Conservation (phyloP, 2,888 invertebrate species). For the Lomographa bimaculata region DNA sequence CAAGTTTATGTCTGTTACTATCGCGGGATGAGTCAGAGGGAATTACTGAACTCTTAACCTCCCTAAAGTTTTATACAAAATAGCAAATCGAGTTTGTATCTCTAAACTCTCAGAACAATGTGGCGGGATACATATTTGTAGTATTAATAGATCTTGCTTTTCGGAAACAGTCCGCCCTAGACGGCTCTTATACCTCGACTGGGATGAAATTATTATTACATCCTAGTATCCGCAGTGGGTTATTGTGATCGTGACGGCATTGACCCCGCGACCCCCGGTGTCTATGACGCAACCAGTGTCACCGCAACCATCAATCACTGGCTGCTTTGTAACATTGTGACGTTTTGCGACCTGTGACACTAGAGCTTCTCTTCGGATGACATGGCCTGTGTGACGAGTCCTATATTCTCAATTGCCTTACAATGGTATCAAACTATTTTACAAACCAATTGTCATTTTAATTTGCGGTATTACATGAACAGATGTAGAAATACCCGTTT, state of each 20-base stretch:
- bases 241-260: slow-evolving; percentile 70
- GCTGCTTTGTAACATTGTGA: slow-evolving; percentile 71
- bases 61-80: not conserved
- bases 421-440: no score
- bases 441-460: no score
- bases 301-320: slow-evolving; percentile 75
- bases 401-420: slow-evolving; percentile 2
- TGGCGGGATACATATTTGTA: not conserved
- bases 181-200: slow-evolving; percentile 37
- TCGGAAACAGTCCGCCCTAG: slow-evolving; percentile 26
- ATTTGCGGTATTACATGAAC: no score
- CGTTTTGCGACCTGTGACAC: slow-evolving; percentile 62
- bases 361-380: slow-evolving; percentile 21
- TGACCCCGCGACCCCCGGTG: slow-evolving; percentile 71
- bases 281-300: slow-evolving; percentile 69
- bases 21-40: slow-evolving; percentile 13
- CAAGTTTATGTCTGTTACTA: slow-evolving; percentile 19
- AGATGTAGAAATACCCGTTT: no score
- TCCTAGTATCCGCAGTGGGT: slow-evolving; percentile 44
- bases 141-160: not conserved
- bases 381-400: not conserved
- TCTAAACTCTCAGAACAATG: no score
- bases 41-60: slow-evolving; percentile 15
- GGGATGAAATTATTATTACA: slow-evolving; percentile 45
- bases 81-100: no score